phyloP scores from a whole-genome alignment of 2,888 invertebrate species.

The Petrolisthes cinctipes region DNA sequence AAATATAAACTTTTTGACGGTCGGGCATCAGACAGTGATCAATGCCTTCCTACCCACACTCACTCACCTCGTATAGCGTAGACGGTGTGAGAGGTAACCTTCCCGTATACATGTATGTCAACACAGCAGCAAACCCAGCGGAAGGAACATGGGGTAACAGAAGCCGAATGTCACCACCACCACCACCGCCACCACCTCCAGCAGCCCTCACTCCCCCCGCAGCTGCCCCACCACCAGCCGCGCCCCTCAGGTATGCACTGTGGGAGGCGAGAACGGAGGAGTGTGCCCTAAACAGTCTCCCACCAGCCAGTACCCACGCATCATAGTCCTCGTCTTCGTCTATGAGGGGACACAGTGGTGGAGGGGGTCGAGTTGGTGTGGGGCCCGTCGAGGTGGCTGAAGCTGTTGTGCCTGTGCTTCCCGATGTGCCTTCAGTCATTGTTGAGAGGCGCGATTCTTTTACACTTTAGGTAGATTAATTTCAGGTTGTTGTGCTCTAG shows the following conservation, averaged over 20 bases:
- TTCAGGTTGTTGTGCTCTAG: no score
- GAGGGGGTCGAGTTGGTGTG: constrained; percentile 23
- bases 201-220: not conserved
- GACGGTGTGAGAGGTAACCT: constrained; percentile 55
- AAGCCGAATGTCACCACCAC: constrained; percentile 40
- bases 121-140: constrained; percentile 53
- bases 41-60: not conserved
- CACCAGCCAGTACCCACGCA: constrained; percentile 59
- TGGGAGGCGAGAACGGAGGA: constrained; percentile 56
- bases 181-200: constrained; percentile 21
- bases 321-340: constrained; percentile 50
- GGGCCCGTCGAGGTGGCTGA: not conserved
- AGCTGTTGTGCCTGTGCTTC: not conserved
- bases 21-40: not conserved
- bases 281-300: constrained; percentile 60
- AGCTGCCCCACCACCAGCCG: constrained; percentile 33
- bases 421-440: not conserved
- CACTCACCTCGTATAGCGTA: constrained; percentile 51
- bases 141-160: constrained; percentile 57
- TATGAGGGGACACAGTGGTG: constrained; percentile 39
- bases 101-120: constrained; percentile 63
- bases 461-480: no score
- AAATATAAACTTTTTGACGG: not conserved
- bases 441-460: no score
- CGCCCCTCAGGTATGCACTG: constrained; percentile 58